Base-by-base conservation (phyloP, 2,888 invertebrate species). In the Chorisops tibialis region DNA sequence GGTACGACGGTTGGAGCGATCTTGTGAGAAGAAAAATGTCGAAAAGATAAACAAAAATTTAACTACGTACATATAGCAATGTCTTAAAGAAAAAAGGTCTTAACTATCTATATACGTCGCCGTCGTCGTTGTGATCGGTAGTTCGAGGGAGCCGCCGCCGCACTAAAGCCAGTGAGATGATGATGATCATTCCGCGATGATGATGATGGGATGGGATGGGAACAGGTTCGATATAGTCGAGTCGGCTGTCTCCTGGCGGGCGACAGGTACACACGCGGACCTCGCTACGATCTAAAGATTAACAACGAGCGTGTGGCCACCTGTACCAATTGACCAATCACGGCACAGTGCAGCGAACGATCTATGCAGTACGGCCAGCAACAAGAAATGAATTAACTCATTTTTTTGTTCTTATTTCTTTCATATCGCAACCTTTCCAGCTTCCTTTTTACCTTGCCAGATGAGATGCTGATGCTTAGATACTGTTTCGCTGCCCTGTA, bases 241-340 rank as follows among this genome's bases (percentile, higher is more conserved):
- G 37, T 19, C 30, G 56, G 45, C 30, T 35, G 30, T n/a, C 43
- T 45, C 21, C 11, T 43, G 21, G n/a, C 52, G 38, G 54, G 54
- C 45, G 56, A 56, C 56, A 56, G 56, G 56, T 56, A 56, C 56
- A 56, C 56, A 56, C 56, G 56, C 56, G 43, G 56, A 43, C 43
- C 30, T 9, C 7, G 30, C 62, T 64, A 61, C 54, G 63, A 63
- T 63, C 59, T 63, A 64, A 67, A 67, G 65, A 68, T 69, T 67
- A 66, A 67, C 66, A 66, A 66, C 66, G 64, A 68, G 63, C 67
- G 72, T 69, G 74, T 71, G 76, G 71, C 75, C 75, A 75, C 75
- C 75, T 75, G 75, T 73, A 70, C 72, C 68, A 71, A 66, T 70
- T 65, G 65, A 66, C 75, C 75, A 75, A 75, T 75, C 73, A 71